phyloP scores from a whole-genome alignment of 2,888 invertebrate species.

The Caradrina kadenii region DNA sequence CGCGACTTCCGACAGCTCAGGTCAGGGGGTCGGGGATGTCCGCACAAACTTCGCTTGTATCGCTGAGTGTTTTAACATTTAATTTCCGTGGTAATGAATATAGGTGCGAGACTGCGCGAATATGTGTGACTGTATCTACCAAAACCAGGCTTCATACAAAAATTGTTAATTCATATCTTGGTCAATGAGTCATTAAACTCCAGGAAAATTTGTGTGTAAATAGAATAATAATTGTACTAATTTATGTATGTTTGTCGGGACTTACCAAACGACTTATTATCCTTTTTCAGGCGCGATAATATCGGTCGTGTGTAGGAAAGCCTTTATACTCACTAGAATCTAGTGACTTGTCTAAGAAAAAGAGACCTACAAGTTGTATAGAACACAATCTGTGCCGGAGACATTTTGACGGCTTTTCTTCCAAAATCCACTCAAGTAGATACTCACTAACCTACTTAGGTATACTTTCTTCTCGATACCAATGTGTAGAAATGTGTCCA shows the following conservation, averaged over 20 bases:
- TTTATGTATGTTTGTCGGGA: too few species aligned
- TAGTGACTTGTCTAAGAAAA: too few species aligned
- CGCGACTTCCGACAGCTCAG: slow-evolving; percentile 25
- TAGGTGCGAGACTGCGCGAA: not conserved
- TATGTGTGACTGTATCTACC: not conserved
- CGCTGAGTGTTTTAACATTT: slow-evolving; percentile 26
- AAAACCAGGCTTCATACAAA: too few species aligned
- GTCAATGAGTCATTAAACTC: too few species aligned
- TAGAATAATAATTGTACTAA: too few species aligned
- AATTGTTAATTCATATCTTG: too few species aligned
- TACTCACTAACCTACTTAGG: not conserved
- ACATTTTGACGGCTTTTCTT: not conserved
- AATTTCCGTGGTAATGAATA: slow-evolving; percentile 40
- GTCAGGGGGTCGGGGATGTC: slow-evolving; percentile 41
- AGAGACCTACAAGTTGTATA: not conserved
- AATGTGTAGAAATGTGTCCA: not conserved
- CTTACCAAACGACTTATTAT: too few species aligned
- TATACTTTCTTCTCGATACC: not conserved
- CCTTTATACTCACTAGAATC: too few species aligned
- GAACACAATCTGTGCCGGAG: slow-evolving; percentile 1
- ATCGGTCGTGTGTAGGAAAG: too few species aligned
- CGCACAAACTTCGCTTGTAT: not conserved
- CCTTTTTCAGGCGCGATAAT: too few species aligned
- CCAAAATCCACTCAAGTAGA: too few species aligned
- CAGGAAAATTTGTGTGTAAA: too few species aligned